Evolutionary conservation across 2,888 invertebrate species (phyloP).

Genomic region (Miltochrista miniata): DNA sequence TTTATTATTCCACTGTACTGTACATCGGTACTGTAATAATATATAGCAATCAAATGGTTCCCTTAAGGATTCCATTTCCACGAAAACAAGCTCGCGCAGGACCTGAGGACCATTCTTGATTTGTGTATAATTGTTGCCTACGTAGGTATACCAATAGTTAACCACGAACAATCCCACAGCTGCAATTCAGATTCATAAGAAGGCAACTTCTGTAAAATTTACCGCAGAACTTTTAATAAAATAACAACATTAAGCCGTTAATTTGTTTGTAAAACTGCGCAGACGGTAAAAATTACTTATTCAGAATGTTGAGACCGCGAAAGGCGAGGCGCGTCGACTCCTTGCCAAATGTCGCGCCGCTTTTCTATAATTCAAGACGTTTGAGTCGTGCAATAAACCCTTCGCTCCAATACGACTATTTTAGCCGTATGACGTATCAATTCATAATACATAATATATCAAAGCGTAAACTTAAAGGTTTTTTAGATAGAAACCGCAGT

Average conservation of each 20-base stretch:
- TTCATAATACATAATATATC: conserved; percentile 35
- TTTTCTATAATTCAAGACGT: conserved; percentile 72
- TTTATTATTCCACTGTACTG: no score
- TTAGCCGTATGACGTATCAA: conserved; percentile 24
- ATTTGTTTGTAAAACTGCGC: conserved; percentile 82
- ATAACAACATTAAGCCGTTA: conserved; percentile 80
- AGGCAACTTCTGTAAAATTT: conserved; percentile 68
- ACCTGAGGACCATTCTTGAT: no score
- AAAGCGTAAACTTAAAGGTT: conserved; percentile 27
- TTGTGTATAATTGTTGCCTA: no score
- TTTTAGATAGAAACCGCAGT: conserved; percentile 1
- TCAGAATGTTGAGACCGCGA: conserved; percentile 70
- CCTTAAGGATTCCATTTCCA: no score
- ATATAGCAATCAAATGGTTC: no score
- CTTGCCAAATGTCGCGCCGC: conserved; percentile 65
- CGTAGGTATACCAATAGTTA: no score
- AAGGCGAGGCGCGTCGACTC: conserved; percentile 53
- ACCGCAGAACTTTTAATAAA: conserved; percentile 78
- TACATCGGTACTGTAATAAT: no score
- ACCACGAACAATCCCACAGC: conserved; percentile 58
- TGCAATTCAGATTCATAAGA: conserved; percentile 69
- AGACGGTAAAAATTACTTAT: conserved; percentile 81
- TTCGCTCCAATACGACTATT: conserved; percentile 14
- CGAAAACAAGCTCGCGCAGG: no score
- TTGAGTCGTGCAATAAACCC: conserved; percentile 25